phyloP scores from a whole-genome alignment of 1,140 invertebrate genomes.

The Cyrtorhinus lividipennis region DNA sequence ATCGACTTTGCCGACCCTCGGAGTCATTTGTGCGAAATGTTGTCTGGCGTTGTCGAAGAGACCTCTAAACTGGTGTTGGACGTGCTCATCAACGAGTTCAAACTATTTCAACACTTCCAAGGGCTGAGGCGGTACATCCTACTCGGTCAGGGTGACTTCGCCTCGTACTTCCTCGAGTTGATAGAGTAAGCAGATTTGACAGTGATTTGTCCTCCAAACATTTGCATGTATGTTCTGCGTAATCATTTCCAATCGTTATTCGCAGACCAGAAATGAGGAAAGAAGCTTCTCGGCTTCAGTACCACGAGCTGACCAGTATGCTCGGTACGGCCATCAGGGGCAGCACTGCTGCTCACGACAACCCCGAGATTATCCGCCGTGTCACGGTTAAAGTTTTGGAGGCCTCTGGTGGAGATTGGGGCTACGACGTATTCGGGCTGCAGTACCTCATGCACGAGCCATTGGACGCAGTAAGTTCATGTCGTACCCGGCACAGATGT shows the following conservation, averaged over 20 bases:
- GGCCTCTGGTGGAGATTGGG: constrained; percentile 60
- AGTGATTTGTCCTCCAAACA: constrained; percentile 16
- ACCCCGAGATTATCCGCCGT: constrained; percentile 72
- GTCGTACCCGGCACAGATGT: not conserved
- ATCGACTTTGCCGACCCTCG: constrained; percentile 45
- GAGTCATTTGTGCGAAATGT: constrained; percentile 56
- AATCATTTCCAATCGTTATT: no score
- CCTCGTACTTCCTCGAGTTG: constrained; percentile 79
- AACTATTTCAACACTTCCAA: constrained; percentile 79
- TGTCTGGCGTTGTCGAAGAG: constrained; percentile 69
- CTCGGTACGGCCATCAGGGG: constrained; percentile 81
- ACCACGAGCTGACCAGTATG: constrained; percentile 76
- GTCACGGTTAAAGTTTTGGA: constrained; percentile 74
- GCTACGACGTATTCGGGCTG: constrained; percentile 92
- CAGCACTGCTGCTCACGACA: constrained; percentile 90
- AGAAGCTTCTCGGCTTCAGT: constrained; percentile 70
- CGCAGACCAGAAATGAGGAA: constrained; percentile 73
- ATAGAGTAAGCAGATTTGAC: constrained; percentile 57
- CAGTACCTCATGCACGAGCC: constrained; percentile 88
- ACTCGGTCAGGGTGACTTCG: constrained; percentile 90
- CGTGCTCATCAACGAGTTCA: constrained; percentile 71
- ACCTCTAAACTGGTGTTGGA: constrained; percentile 75
- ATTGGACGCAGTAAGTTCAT: constrained; percentile 57
- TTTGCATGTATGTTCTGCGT: no score
- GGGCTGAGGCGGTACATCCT: constrained; percentile 81